phyloP scores from a whole-genome alignment of 64 coral and sea anemone genomes.

The Platygyra sinensis region DNA sequence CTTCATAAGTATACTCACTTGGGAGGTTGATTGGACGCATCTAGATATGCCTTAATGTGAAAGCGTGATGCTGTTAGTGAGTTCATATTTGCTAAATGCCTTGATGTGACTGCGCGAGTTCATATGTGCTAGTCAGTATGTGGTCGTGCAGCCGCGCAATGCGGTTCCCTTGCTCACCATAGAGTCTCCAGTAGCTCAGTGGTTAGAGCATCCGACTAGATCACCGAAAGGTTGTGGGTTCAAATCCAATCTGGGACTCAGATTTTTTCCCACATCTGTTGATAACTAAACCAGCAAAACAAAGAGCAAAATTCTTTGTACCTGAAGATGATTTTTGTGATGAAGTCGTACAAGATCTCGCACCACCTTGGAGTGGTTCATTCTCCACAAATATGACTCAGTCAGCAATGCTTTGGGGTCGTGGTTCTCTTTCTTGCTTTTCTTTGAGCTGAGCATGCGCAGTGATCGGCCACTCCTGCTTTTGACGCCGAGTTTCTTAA shows the following conservation, averaged over 20 bases:
- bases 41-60: too few relatives aligned
- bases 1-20: too few relatives aligned
- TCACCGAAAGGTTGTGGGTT: too few relatives aligned
- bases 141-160: too few relatives aligned
- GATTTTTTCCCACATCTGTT: neutral
- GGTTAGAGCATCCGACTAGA: too few relatives aligned
- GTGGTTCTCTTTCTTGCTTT: slow-evolving; percentile 48
- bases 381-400: slow-evolving; percentile 47
- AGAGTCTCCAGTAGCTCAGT: neutral
- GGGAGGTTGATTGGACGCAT: too few relatives aligned
- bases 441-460: slow-evolving; percentile 38
- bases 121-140: too few relatives aligned
- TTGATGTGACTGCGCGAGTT: too few relatives aligned
- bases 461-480: neutral
- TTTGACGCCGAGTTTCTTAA: neutral
- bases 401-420: slow-evolving; percentile 27
- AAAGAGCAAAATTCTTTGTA: neutral
- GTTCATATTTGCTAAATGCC: too few relatives aligned
- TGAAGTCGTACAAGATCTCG: slow-evolving; percentile 68
- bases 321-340: slow-evolving; percentile 79
- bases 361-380: slow-evolving; percentile 54
- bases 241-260: too few relatives aligned
- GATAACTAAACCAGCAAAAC: neutral
- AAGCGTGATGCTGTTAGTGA: too few relatives aligned
- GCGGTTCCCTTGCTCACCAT: too few relatives aligned